A percentile compares a stretch with the other conserved stretches of the same genome.
These are phyloP conservation scores for Oscheius sp. DNA, from an alignment of 2,888 invertebrate species.

Conservation along the genomic window DNA sequence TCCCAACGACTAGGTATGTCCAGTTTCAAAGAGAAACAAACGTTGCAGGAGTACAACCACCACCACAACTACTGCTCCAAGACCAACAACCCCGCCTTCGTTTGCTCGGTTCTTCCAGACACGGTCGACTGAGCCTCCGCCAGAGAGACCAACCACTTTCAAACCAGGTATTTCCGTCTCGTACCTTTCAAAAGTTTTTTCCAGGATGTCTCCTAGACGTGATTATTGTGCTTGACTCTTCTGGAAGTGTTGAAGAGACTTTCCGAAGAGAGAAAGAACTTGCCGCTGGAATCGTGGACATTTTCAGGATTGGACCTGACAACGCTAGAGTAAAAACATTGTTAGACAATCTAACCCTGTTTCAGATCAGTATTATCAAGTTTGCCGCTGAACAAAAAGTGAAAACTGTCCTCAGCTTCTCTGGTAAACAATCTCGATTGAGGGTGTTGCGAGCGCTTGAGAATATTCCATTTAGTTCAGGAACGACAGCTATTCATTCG, in stretches of 20 bases:
- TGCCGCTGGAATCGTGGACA: conserved; percentile 53
- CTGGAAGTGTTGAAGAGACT: conserved; percentile 61
- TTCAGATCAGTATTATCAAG: conserved; percentile 56
- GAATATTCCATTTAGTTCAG: conserved; percentile 51
- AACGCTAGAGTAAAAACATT: conserved; percentile 54
- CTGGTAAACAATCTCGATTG: conserved; percentile 35
- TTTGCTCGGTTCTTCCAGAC: conserved; percentile 32
- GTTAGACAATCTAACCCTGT: not conserved
- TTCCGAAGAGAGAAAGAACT: conserved; percentile 64
- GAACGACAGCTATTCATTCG: conserved; percentile 60
- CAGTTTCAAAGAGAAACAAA: not conserved
- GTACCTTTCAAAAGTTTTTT: not conserved
- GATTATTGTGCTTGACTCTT: conserved; percentile 61
- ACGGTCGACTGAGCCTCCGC: conserved; percentile 26
- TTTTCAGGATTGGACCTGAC: conserved; percentile 55
- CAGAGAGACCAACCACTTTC: conserved; percentile 31
- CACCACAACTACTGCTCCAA: not conserved
- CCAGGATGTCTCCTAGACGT: conserved; percentile 62
- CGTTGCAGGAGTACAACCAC: not conserved
- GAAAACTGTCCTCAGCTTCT: conserved; percentile 56
- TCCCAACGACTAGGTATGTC: conserved; percentile 1
- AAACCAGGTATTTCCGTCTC: conserved; percentile 16
- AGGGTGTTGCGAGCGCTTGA: conserved; percentile 43
- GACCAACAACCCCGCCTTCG: conserved; percentile 18
- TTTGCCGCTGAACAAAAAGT: conserved; percentile 63